These are phyloP conservation scores for Catharus fuscescens DNA, from an alignment of 2,113 vertebrate species.

Conservation along the genomic window DNA sequence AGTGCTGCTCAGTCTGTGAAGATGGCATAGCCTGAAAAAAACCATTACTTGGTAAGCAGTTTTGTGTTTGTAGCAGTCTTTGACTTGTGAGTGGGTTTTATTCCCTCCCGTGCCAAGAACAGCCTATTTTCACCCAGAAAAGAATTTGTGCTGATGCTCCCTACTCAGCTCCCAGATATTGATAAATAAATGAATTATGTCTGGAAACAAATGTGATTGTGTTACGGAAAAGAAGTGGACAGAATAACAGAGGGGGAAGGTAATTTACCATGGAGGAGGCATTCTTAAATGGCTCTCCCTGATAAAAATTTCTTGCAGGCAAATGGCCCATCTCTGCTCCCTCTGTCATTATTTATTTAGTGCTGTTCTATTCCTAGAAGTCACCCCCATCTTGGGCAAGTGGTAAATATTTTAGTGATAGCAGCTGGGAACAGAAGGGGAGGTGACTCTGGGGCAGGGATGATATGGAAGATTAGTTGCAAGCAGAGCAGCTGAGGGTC, in stretches of 20 bases:
- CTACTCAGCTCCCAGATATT: neutral
- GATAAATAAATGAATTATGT: neutral
- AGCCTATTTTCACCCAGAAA: neutral
- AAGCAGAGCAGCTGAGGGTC: neutral
- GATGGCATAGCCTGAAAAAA: neutral
- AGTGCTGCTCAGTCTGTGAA: neutral
- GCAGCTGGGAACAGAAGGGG: neutral
- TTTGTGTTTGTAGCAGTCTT: neutral
- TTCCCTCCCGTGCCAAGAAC: neutral
- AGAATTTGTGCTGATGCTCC: neutral
- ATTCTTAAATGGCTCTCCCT: neutral
- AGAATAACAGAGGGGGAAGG: neutral
- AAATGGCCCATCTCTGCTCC: neutral
- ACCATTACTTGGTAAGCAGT: neutral
- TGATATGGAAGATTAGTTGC: neutral
- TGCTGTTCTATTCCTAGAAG: constrained; percentile 39
- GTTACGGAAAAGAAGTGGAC: neutral
- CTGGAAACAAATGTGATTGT: neutral
- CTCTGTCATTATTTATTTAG: constrained; percentile 52
- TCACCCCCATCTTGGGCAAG: neutral
- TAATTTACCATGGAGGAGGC: neutral
- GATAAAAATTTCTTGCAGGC: neutral
- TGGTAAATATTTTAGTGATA: constrained; percentile 25
- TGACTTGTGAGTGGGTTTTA: neutral
- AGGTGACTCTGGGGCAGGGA: neutral